Base-by-base conservation (phyloP, 1,140 invertebrate species). In the Tribolium castaneum region DNA sequence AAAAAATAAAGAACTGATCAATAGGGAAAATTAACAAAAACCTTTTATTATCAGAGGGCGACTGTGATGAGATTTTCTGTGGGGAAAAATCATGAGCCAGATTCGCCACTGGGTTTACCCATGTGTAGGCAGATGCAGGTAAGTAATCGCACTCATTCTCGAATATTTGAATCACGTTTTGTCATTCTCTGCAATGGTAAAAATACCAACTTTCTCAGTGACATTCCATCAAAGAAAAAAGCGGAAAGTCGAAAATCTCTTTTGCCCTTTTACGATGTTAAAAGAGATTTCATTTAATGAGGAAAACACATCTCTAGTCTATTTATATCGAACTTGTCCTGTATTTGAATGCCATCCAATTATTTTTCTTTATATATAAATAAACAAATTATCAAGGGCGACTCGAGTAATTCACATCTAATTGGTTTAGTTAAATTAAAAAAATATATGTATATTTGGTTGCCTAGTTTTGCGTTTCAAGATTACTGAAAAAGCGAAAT, bases 291-390 rank as follows among this genome's bases (percentile, higher is more conserved):
- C 13, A 4, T 12, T 22, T 62, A 62, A 16, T 54, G 16, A 73
- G 34, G 52, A 73, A 73, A 72, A 73, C 25, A 35, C 52, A n/a
- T 73, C 71, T 73, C 71, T 22, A 30, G 52, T 73, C 71, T 73
- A 73, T 73, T 73, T 73, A 73, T 73, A 73, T 54, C 71, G 49
- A 73, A 73, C 71, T 73, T 73, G 71, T 73, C 71, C 50, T 73
- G 71, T 54, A 73, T 73, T 73, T 73, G 71, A 73, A 73, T 73
- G 52, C 49, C 49, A 54, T 73, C 71, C 71, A 73, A 73, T 73
- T 73, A 73, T 51, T 52, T 73, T 73, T 73, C 19, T 73, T 73
- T 73, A 73, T 52, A 30, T 30, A 52, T 52, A 73, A 73, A 54
- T 73, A 73, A 73, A 73, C 71, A 73, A 73, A 73, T 73, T 73